Base-by-base conservation (phyloP, 2,797 vertebrate species). In the Otolemur crassicaudatus region DNA sequence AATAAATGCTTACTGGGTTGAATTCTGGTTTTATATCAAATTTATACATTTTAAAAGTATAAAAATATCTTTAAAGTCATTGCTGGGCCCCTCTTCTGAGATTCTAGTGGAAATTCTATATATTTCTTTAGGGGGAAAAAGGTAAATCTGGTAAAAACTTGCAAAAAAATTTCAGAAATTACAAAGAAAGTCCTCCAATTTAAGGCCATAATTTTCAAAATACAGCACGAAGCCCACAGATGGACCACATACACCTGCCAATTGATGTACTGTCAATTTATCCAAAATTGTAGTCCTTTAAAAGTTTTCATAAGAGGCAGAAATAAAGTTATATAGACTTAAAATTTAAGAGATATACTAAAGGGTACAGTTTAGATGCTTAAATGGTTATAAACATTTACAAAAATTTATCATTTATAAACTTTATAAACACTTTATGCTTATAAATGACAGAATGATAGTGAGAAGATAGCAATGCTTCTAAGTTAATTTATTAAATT, bases 291-390 rank as follows among this genome's bases (percentile, higher is more conserved):
- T 20, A 69, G 49, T 37, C 11, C 37, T 92, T 95, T 86, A 76
- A 69, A 65, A 87, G 49, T 43, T 90, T 79, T 95, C 75, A 16
- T 17, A 82, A 86, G 19, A 61, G 11, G 61, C 49, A 92, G 40
- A 61, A 93, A 94, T 46, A 60, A 91, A 81, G 23, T 81, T 63
- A 81, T 7, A 61, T 69, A 94, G 89, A 83, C 4, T 87, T 90
- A 93, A 91, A 84, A 53, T 86, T 91, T 94, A 69, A 79, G 83
- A 49, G 63, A 92, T 9, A 34, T 1, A 77, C 13, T 16, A 93
- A 83, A 27, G 13, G 12, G 23, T 53, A 58, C 11, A 87, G 92
- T 49, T 65, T 77, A 96, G 77, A 95, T 84, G 53, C 16, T 53
- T 49, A 80, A 91, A 61, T 56, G 31, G 65, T 86, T 61, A 58